Evolutionary conservation across 2,888 invertebrate species (phyloP), one percentile per base, ranked within the genome.

Genomic region (Tethea ocularis): DNA sequence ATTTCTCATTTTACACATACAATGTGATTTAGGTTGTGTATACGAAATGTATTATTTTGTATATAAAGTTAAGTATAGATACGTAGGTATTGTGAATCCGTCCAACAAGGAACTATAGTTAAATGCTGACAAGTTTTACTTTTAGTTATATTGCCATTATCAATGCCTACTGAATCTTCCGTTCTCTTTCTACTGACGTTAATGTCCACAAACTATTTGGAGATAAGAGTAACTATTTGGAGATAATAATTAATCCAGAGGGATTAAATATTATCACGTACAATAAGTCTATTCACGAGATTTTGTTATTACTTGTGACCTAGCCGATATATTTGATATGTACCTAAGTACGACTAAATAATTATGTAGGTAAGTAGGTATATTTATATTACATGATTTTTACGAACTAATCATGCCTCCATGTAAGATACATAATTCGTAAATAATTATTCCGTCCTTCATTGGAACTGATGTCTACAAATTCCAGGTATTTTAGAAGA

Each of bases 1-100:
- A 54, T 6, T 29, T 23, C 10, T 51, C n/a, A 13, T 36, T 33
- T 6, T 57, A 36, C 51, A 57, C 33, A 51, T 33, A 33, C 54
- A 54, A 54, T 54, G 54, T 54, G 56, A 46, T 20, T 23, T 46
- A n/a, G 15, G 4, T 46, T 56, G 23, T 54, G 54, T 54, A 54
- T 54, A 54, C 54, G 54, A 54, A 58, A n/a, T 55, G 57, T 57
- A 59, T 58, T 60, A 61, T 69, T 64, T 68, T 69, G 69, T 71
- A 72, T 64, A 69, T 74, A 64, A 24, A 51, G 63, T 38, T 38
- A 38, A 38, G 38, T 33, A 38, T 38, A 38, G 38, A n/a, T 38
- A 4, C 58, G 64, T 63, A 57, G 61, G 38, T 33, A 54, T 54
- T 8, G 11, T 13, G 33, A 54, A 1, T 54, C 33, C 33, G 17